phyloP scores from a whole-genome alignment of 1,140 invertebrate genomes.

The Uloborus diversus region DNA sequence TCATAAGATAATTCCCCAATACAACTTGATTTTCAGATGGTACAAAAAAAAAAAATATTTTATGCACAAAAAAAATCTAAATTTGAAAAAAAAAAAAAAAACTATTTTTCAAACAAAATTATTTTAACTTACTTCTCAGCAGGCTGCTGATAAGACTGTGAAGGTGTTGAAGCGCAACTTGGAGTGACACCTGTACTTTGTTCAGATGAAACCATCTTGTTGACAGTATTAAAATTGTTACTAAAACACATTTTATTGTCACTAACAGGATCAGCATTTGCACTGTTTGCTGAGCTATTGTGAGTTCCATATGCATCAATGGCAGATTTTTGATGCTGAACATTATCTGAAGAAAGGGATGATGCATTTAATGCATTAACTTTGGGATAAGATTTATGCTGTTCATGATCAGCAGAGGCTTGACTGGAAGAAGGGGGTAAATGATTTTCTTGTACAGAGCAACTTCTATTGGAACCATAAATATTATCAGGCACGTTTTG shows the following conservation, averaged over 20 bases:
- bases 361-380: neutral
- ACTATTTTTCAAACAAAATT: no score
- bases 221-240: neutral
- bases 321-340: slow-evolving; percentile 6
- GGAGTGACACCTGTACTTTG: neutral
- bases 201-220: slow-evolving; percentile 3
- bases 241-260: slow-evolving; percentile 13
- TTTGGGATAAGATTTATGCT: neutral
- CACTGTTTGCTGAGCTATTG: neutral
- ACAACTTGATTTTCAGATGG: no score
- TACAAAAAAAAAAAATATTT: no score
- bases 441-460: slow-evolving; percentile 18
- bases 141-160: slow-evolving; percentile 8
- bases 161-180: neutral
- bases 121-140: neutral
- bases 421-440: neutral
- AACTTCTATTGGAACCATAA: slow-evolving; percentile 15
- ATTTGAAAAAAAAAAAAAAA: no score
- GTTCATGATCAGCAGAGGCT: neutral
- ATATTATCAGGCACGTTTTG: slow-evolving; percentile 20
- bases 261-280: neutral
- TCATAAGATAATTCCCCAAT: no score
- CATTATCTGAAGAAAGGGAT: neutral
- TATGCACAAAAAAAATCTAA: no score
- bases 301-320: slow-evolving; percentile 19